Percentiles rank a stretch among this genome's conserved stretches.
These are phyloP conservation scores for Lichenostomus cassidix DNA, from an alignment of 2,113 vertebrate genomes.

Conservation along the genomic window DNA sequence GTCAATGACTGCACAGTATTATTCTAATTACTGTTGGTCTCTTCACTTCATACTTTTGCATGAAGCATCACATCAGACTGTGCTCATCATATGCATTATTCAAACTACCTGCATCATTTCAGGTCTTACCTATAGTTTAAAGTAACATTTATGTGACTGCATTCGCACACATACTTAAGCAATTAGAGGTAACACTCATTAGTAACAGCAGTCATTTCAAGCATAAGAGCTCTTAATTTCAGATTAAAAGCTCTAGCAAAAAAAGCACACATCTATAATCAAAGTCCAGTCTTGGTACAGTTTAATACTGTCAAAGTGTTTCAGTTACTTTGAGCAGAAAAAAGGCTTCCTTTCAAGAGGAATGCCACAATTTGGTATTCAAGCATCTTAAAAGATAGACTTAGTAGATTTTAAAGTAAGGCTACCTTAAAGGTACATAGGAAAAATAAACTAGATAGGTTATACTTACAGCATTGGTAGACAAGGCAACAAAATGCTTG, in stretches of 20 bases:
- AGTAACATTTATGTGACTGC: not conserved
- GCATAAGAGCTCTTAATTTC: not conserved
- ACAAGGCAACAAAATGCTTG: constrained; percentile 97
- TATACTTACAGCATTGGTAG: constrained; percentile 91
- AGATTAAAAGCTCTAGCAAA: not conserved
- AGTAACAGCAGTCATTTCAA: not conserved
- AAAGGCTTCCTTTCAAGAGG: not conserved
- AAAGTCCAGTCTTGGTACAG: not conserved
- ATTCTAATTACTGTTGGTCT: not conserved
- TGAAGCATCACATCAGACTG: not conserved
- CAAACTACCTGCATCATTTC: not conserved
- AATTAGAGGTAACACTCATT: not conserved
- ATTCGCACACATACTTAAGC: not conserved
- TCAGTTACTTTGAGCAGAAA: not conserved
- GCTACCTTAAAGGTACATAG: not conserved
- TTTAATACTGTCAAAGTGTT: not conserved
- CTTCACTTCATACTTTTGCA: not conserved
- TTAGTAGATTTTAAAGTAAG: not conserved
- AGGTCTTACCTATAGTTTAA: not conserved
- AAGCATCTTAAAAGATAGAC: not conserved
- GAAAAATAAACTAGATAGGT: not conserved
- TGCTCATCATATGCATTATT: not conserved
- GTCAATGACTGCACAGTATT: not conserved
- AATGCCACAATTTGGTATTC: not conserved
- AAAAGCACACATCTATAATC: not conserved